Evolutionary conservation across 2,888 invertebrate genomes (phyloP).

Genomic region (Pseudococcus longispinus): DNA sequence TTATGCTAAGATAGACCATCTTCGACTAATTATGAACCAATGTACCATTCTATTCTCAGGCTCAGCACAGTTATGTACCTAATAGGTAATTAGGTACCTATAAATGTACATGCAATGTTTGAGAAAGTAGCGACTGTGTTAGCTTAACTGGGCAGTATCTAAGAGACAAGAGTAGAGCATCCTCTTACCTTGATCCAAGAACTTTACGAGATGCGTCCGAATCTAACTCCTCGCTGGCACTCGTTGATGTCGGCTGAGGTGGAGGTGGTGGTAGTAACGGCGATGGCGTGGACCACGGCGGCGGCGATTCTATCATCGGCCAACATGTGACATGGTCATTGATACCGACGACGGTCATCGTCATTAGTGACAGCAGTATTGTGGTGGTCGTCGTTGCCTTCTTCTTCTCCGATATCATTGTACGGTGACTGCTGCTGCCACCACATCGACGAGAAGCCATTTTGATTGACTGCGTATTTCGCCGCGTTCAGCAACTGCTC

Average conservation of each 20-base stretch:
- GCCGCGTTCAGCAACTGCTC: background rate
- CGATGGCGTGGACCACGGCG: background rate
- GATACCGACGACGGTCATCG: background rate
- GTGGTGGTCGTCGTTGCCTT: background rate
- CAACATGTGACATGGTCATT: background rate
- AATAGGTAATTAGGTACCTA: too few species aligned
- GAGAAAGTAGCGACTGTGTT: too few species aligned
- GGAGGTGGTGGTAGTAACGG: background rate
- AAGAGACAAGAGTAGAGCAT: background rate
- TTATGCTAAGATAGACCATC: too few species aligned
- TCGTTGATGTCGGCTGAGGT: background rate
- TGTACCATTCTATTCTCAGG: too few species aligned
- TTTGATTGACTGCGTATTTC: background rate
- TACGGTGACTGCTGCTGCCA: background rate
- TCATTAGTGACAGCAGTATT: background rate
- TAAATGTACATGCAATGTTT: too few species aligned
- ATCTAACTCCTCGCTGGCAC: constrained; percentile 55
- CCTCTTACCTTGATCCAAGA: constrained; percentile 69
- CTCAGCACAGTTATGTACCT: too few species aligned
- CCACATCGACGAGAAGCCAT: background rate
- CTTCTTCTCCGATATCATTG: background rate
- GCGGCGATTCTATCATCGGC: background rate
- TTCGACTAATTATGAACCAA: too few species aligned
- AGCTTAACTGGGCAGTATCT: too few species aligned
- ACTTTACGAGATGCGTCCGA: constrained; percentile 67